phyloP scores from a whole-genome alignment of 2,888 invertebrate species.

The Carterocephalus palaemon region DNA sequence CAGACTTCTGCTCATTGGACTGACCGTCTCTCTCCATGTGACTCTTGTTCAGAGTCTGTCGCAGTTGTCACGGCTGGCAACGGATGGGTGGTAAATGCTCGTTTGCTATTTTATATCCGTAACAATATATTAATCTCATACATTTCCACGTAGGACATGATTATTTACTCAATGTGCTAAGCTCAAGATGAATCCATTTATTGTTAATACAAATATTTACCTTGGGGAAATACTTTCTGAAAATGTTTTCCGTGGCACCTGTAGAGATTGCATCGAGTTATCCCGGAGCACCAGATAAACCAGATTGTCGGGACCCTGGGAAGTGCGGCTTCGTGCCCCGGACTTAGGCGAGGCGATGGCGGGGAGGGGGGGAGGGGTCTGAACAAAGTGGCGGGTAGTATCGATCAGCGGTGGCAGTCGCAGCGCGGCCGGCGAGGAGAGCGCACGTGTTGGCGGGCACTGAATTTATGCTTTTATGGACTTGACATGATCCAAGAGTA shows the following conservation, averaged over 20 bases:
- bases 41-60: too few species aligned
- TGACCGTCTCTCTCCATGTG: too few species aligned
- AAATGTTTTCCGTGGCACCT: slow-evolving; percentile 18
- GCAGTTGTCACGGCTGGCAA: too few species aligned
- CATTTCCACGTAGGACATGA: too few species aligned
- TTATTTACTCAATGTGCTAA: background rate
- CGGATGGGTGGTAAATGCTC: too few species aligned
- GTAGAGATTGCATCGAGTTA: slow-evolving; percentile 19
- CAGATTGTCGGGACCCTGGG: slow-evolving; percentile 2
- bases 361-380: slow-evolving; percentile 10
- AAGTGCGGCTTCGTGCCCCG: background rate
- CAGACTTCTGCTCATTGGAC: too few species aligned
- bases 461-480: slow-evolving; percentile 11
- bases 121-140: too few species aligned
- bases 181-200: slow-evolving; percentile 18
- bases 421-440: slow-evolving; percentile 25
- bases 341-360: background rate
- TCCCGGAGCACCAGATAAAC: slow-evolving; percentile 2
- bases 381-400: slow-evolving; percentile 4
- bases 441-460: slow-evolving; percentile 15
- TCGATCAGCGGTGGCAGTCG: slow-evolving; percentile 26
- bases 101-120: too few species aligned
- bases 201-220: slow-evolving; percentile 24
- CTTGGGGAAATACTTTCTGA: slow-evolving; percentile 12
- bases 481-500: too few species aligned